These are phyloP conservation scores for Drosophila bocqueti DNA, from an alignment of 1,140 invertebrate species.

Conservation along the genomic window DNA sequence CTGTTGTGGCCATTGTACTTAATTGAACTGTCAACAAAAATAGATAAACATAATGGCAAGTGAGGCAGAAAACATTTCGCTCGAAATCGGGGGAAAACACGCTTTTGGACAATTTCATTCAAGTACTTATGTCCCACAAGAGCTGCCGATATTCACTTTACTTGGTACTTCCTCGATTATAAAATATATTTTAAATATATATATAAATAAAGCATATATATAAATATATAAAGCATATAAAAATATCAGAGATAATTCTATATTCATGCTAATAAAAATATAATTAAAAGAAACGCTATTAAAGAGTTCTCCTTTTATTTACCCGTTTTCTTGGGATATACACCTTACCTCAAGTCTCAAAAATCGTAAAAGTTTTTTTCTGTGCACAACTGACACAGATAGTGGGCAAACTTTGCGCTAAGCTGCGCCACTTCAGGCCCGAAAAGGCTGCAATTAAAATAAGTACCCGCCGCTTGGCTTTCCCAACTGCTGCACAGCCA, in stretches of 20 bases:
- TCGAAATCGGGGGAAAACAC: constrained; percentile 1
- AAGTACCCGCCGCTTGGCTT: constrained; percentile 74
- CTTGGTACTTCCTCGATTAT: neutral
- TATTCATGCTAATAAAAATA: too few relatives aligned
- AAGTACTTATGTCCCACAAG: neutral
- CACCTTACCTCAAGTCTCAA: neutral
- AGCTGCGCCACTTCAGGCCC: constrained; percentile 76
- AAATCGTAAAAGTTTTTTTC: neutral
- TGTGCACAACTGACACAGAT: constrained; percentile 2
- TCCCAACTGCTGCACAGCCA: constrained; percentile 27
- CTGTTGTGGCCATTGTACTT: constrained; percentile 76
- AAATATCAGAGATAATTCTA: too few relatives aligned
- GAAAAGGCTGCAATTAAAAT: constrained; percentile 82
- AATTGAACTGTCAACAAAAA: constrained; percentile 80
- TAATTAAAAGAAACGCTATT: too few relatives aligned
- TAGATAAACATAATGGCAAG: constrained; percentile 71
- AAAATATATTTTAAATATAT: neutral
- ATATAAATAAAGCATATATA: too few relatives aligned
- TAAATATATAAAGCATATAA: too few relatives aligned
- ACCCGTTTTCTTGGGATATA: too few relatives aligned
- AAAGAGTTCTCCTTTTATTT: too few relatives aligned
- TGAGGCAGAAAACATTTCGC: constrained; percentile 28
- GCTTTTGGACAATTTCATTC: constrained; percentile 26
- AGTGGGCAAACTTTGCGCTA: constrained; percentile 57
- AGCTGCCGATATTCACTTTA: neutral